These are phyloP conservation scores for Terrapene triunguis DNA, from an alignment of 2,113 vertebrate species.

Conservation along the genomic window DNA sequence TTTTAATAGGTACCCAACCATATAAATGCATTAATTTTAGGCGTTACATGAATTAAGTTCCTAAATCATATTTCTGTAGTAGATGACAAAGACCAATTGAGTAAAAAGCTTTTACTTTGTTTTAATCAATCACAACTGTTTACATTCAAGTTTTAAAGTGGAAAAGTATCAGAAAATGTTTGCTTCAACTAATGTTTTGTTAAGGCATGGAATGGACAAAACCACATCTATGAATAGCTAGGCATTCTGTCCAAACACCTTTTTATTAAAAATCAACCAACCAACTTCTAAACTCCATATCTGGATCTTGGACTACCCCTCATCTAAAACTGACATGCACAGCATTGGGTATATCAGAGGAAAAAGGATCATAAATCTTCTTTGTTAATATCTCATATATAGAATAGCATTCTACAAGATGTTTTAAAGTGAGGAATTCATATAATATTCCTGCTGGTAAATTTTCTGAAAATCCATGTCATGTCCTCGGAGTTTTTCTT, in stretches of 20 bases:
- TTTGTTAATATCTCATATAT: not conserved
- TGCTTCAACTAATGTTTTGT: not conserved
- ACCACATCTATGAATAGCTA: not conserved
- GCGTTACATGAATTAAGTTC: not conserved
- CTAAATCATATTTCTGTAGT: not conserved
- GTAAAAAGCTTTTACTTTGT: not conserved
- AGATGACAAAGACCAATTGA: not conserved
- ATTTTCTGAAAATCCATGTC: not conserved
- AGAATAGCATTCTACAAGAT: not conserved
- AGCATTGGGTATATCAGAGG: not conserved
- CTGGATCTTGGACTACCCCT: not conserved
- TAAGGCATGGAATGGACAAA: not conserved
- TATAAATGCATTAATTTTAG: not conserved
- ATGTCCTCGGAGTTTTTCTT: not conserved
- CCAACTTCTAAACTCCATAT: not conserved
- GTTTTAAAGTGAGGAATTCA: not conserved
- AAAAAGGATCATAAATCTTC: not conserved
- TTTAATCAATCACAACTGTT: not conserved
- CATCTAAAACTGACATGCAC: not conserved
- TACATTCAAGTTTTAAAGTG: not conserved
- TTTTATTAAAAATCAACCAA: not conserved
- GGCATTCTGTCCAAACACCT: not conserved
- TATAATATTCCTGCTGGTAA: accelerated
- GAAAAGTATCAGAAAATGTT: not conserved
- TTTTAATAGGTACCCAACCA: not conserved